phyloP scores from a whole-genome alignment of 2,113 vertebrate species.

The Phylloscopus trochilus region DNA sequence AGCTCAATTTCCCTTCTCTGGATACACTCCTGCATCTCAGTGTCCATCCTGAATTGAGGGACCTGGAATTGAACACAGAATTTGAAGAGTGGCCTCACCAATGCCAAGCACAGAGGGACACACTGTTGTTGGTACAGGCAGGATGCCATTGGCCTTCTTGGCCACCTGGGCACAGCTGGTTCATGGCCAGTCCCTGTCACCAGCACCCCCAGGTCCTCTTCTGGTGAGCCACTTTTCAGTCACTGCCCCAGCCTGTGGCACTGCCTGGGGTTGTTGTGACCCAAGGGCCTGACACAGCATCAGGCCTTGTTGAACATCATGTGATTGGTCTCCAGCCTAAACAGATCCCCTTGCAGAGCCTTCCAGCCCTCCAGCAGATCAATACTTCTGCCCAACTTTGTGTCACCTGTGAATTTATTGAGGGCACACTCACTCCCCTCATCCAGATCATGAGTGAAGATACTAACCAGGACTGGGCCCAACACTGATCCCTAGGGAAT shows the following conservation, averaged over 20 bases:
- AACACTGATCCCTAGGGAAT: background rate
- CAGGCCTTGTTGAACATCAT: no score
- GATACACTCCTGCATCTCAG: background rate
- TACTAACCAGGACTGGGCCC: background rate
- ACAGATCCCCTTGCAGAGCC: background rate
- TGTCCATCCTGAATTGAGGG: background rate
- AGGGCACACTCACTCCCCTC: no score
- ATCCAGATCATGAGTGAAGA: background rate
- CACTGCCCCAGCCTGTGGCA: background rate
- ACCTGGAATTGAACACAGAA: accelerated
- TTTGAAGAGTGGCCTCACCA: accelerated
- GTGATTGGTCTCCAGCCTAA: accelerated
- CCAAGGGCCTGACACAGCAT: background rate
- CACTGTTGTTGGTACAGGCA: accelerated
- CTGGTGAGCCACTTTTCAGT: accelerated
- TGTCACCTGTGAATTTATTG: background rate
- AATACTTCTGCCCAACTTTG: background rate
- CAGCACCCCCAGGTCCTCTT: background rate
- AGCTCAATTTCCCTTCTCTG: background rate
- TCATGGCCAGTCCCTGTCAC: background rate
- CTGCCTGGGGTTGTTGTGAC: background rate
- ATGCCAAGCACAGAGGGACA: accelerated
- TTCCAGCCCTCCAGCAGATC: background rate
- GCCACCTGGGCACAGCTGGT: background rate
- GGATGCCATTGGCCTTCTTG: background rate